A percentile compares a stretch with the other conserved stretches of the same genome.
These are phyloP conservation scores for Phrynosoma platyrhinos DNA, from an alignment of 2,113 vertebrate species.

Conservation along the genomic window DNA sequence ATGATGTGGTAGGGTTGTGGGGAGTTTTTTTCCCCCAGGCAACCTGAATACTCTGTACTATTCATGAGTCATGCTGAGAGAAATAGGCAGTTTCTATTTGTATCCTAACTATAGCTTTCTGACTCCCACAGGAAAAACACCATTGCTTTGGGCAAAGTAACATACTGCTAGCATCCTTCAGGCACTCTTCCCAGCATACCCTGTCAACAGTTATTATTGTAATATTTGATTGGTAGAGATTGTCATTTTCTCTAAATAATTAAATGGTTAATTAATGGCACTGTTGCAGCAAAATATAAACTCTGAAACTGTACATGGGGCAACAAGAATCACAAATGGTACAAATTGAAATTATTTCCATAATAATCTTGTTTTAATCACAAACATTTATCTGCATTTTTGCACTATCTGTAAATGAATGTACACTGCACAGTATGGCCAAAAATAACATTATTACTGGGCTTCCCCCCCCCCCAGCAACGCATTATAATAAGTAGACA, in stretches of 20 bases:
- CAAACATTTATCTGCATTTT: slow-evolving; percentile 64
- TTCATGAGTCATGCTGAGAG: not conserved
- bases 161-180: slow-evolving; percentile 34
- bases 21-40: not conserved
- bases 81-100: slow-evolving; percentile 32
- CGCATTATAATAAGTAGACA: slow-evolving; percentile 70
- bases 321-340: slow-evolving; percentile 4
- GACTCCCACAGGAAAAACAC: slow-evolving; percentile 30
- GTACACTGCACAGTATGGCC: slow-evolving; percentile 43
- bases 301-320: slow-evolving; percentile 23
- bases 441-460: slow-evolving; percentile 65
- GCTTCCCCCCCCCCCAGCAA: slow-evolving; percentile 41
- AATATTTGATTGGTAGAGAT: slow-evolving; percentile 38
- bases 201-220: slow-evolving; percentile 28
- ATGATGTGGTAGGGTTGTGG: not conserved
- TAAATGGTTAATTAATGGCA: slow-evolving; percentile 45
- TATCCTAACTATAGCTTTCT: slow-evolving; percentile 15
- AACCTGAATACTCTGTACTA: not conserved
- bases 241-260: slow-evolving; percentile 37
- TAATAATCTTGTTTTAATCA: slow-evolving; percentile 64
- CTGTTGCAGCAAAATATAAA: slow-evolving; percentile 37
- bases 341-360: slow-evolving; percentile 54
- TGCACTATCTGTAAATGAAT: slow-evolving; percentile 55
- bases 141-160: slow-evolving; percentile 15
- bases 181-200: slow-evolving; percentile 32